Evolutionary conservation across 2,888 invertebrate species (phyloP), one percentile per base, ranked within the genome.

Genomic region (Cosmia trapezina): DNA sequence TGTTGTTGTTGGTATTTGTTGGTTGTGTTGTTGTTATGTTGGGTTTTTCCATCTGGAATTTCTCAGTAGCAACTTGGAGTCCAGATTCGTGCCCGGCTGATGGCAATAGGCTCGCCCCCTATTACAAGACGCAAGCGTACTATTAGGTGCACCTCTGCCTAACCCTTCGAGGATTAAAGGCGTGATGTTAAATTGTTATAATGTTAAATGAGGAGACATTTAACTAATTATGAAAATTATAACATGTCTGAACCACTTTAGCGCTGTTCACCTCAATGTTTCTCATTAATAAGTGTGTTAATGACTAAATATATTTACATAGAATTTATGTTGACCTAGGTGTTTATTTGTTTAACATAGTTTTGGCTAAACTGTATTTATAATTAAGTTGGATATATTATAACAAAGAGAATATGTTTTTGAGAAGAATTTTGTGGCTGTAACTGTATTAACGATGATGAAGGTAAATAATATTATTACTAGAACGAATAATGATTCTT

Each of bases 251-350:
- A 19, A 12, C 14, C 1, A 61, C 22, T 33, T 45, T 9, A 51
- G 1, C 6, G 7, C 17, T 14, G 8, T 43, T 54, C 43, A n/a
- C 7, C 47, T 14, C 12, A 2, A 47, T 54, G 6, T 19, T 43
- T 59, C 5, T 33, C 12, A 45, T 57, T 22, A 41, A 4, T 60
- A 76, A 64, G 54, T 70, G 22, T 76, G 77, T 76, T 70, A 76
- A 76, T 68, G n/a, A n/a, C 37, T 45, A 7, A 41, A 54, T 2
- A 69, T 60, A 54, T 70, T 64, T 33, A 33, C 56, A 68, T 61
- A 62, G n/a, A 62, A 45, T 17, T 66, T 17, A 60, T 56, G 19
- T 54, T n/a, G 43, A 19, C 37, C 45, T 28, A 45, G 12, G 22
- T 33, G 17, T 54, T 47, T 63, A 51, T 43, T 43, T 28, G 49